These are phyloP conservation scores for Macrobrachium rosenbergii DNA, from an alignment of 1,140 invertebrate species.

Conservation along the genomic window DNA sequence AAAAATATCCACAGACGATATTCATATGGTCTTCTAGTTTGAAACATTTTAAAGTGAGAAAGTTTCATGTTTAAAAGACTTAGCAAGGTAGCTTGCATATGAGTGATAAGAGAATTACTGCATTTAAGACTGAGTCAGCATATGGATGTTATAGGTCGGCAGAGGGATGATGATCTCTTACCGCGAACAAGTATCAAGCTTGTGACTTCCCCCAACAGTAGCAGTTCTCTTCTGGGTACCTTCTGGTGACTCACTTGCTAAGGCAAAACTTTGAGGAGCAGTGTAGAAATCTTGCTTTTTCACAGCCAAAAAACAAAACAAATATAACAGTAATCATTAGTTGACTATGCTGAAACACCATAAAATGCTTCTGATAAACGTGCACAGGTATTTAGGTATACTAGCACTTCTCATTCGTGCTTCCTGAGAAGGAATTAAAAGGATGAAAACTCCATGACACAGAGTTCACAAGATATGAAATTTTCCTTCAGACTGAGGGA, in stretches of 20 bases:
- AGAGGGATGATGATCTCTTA: conserved; percentile 50
- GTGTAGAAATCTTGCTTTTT: conserved; percentile 16
- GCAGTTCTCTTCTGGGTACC: conserved; percentile 44
- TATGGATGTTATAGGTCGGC: conserved; percentile 46
- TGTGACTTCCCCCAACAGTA: conserved; percentile 20
- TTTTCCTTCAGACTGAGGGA: no score
- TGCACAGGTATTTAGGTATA: no score
- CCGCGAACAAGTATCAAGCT: conserved; percentile 56
- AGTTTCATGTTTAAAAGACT: background rate
- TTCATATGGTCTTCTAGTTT: no score
- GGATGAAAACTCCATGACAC: no score
- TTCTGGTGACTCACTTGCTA: conserved; percentile 36
- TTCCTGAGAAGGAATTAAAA: no score
- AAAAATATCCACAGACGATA: no score
- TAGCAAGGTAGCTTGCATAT: background rate
- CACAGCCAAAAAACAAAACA: background rate
- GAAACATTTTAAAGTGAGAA: no score
- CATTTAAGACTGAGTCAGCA: background rate
- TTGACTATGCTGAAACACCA: no score
- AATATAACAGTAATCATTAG: no score
- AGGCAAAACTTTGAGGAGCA: conserved; percentile 12
- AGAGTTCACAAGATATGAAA: no score
- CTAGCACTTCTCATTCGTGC: no score
- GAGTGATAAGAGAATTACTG: background rate
- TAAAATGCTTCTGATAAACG: no score